Conservation (phyloP, 2,797 vertebrate genomes). For the Pangasius macronema region DNA sequence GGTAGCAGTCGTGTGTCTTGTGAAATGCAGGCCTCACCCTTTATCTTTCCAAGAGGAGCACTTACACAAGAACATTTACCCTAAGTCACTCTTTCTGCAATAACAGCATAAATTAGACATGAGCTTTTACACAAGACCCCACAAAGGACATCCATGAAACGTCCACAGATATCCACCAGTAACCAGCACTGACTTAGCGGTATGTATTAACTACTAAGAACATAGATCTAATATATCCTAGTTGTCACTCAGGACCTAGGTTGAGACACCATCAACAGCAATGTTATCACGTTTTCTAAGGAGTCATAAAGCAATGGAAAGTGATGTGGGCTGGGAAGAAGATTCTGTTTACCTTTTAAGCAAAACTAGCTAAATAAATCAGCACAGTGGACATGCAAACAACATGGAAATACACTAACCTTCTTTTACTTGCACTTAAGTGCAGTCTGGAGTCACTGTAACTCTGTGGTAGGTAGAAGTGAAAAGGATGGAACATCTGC, state of each 20-base stretch:
- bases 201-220: background rate
- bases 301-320: background rate
- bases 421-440: slow-evolving; percentile 69
- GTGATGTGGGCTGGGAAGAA: background rate
- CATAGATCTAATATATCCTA: background rate
- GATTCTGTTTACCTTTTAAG: background rate
- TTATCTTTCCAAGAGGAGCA: slow-evolving; percentile 5
- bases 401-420: slow-evolving; percentile 65
- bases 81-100: background rate
- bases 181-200: background rate
- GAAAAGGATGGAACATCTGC: slow-evolving; percentile 61
- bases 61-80: background rate
- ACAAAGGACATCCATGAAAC: background rate
- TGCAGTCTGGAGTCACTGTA: slow-evolving; percentile 76
- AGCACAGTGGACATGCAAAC: background rate
- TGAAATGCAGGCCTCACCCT: background rate
- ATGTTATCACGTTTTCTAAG: background rate
- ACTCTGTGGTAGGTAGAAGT: slow-evolving; percentile 75
- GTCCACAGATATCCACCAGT: background rate
- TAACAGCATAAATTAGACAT: background rate
- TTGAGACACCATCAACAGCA: background rate
- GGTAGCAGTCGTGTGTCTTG: background rate
- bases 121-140: background rate
- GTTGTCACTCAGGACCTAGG: background rate
- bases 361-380: background rate